Conservation (phyloP, 2,113 vertebrate genomes). For the Baryphthengus martii region DNA sequence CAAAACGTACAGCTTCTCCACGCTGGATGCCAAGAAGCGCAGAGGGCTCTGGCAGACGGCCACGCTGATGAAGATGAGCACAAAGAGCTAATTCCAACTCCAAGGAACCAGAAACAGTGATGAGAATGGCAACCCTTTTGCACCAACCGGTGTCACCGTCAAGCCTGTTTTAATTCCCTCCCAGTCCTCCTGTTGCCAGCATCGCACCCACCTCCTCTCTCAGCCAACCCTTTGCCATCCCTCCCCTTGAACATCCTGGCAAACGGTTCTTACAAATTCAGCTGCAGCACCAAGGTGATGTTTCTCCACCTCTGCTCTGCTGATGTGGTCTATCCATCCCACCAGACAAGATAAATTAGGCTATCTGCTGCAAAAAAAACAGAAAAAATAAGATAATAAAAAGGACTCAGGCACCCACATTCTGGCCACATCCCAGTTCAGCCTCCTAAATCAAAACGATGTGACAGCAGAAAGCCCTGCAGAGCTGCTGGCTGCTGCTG, state of each 20-base stretch:
- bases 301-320: not conserved
- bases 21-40: rapidly evolving
- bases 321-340: not conserved
- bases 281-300: not conserved
- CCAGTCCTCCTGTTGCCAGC: not conserved
- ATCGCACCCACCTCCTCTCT: not conserved
- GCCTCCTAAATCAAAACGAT: not conserved
- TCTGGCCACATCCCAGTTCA: not conserved
- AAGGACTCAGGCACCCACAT: not conserved
- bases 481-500: not conserved
- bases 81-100: not conserved
- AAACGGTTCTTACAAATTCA: not conserved
- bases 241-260: rapidly evolving
- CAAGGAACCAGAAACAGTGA: not conserved
- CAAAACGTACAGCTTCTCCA: not conserved
- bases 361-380: not conserved
- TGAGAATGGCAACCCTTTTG: rapidly evolving
- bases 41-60: rapidly evolving
- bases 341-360: not conserved
- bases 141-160: rapidly evolving
- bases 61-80: not conserved
- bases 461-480: not conserved
- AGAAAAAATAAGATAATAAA: not conserved
- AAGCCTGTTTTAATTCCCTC: not conserved
- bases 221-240: not conserved